Conservation (phyloP, 1,140 invertebrate species). For the Apolygus lucorum region DNA sequence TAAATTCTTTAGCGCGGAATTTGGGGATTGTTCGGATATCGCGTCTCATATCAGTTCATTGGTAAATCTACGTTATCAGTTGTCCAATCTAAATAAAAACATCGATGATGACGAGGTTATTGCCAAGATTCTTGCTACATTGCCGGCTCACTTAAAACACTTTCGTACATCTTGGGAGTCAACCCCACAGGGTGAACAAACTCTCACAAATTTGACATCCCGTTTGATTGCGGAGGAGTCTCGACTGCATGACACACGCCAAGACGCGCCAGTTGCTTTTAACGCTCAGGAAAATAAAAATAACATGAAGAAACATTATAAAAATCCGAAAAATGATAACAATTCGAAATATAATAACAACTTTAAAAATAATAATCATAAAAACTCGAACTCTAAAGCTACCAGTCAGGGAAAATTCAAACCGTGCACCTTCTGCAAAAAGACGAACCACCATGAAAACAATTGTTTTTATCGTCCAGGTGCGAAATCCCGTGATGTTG, state of each 20-base stretch:
- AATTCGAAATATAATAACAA: not conserved
- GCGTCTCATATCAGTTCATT: not conserved
- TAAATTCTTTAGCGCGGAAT: not conserved
- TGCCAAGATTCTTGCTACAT: not conserved
- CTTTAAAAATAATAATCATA: not conserved
- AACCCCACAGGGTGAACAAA: not conserved
- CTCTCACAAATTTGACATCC: not conserved
- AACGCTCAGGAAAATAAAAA: not conserved
- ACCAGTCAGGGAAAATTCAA: slow-evolving; percentile 17
- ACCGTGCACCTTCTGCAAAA: slow-evolving; percentile 11
- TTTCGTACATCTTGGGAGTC: not conserved
- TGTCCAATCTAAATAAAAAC: not conserved
- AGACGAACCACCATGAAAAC: slow-evolving; percentile 17
- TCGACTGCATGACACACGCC: not conserved
- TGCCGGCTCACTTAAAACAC: not conserved
- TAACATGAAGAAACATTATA: not conserved
- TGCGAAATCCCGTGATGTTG: not conserved
- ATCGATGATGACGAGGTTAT: not conserved
- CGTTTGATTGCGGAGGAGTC: slow-evolving; percentile 1
- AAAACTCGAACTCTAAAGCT: too few species aligned
- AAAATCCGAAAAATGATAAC: not conserved
- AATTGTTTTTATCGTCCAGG: slow-evolving; percentile 16
- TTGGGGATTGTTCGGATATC: not conserved
- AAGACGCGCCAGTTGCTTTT: not conserved
- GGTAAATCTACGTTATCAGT: not conserved